Percentiles rank a stretch among this genome's conserved stretches.
Conservation (phyloP, 1,140 invertebrate genomes). For the Hydropsyche tenuis region DNA sequence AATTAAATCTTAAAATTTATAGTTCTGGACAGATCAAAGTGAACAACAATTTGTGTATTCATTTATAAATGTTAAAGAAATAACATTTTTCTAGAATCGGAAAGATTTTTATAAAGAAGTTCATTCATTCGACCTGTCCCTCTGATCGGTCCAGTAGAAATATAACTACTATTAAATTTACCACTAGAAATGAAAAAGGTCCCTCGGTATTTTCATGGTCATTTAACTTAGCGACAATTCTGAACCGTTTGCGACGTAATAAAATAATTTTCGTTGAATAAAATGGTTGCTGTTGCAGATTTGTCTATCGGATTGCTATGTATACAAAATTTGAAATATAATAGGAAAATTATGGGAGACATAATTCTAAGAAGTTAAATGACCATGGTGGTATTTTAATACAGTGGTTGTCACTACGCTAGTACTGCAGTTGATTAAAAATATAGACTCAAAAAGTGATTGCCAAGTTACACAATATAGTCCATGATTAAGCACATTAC, state of each 20-base stretch:
- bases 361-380: conserved; percentile 42
- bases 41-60: conserved; percentile 1
- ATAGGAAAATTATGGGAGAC: not conserved
- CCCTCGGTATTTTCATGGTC: conserved; percentile 50
- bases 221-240: conserved; percentile 42
- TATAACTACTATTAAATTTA: conserved; percentile 48
- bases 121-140: conserved; percentile 45
- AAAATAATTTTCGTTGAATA: too few species aligned
- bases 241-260: too few species aligned
- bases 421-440: conserved; percentile 48
- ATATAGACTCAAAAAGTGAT: conserved; percentile 49
- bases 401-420: conserved; percentile 46
- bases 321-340: not conserved
- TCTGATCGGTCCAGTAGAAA: conserved; percentile 48
- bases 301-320: too few species aligned
- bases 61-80: conserved; percentile 30
- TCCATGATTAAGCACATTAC: conserved; percentile 50
- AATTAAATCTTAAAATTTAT: conserved; percentile 40
- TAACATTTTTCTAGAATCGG: conserved; percentile 53
- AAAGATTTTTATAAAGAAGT: conserved; percentile 53
- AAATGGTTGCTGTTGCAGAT: too few species aligned
- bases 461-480: conserved; percentile 49
- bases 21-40: conserved; percentile 46
- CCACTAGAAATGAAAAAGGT: conserved; percentile 50
- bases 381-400: conserved; percentile 47